Base-by-base conservation (phyloP, 2,888 invertebrate species). In the Pristionchus exspectatus region DNA sequence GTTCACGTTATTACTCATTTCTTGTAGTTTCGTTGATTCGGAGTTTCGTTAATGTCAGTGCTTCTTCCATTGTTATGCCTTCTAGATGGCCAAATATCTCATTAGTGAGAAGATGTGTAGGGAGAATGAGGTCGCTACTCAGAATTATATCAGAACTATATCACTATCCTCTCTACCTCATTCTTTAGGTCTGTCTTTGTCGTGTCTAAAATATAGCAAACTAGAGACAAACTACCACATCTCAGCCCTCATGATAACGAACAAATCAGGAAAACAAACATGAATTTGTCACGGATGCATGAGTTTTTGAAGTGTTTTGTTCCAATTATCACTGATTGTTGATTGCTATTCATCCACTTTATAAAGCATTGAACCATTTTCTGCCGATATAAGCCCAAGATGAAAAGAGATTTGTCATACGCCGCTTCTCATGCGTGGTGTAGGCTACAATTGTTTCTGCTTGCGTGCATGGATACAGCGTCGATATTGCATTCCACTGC, bases 101-200 rank as follows among this genome's bases (percentile, higher is more conserved):
- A 63, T 63, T 63, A 63, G n/a, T 3, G 7, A 59, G 59, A 0
- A 63, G n/a, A 63, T n/a, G 63, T 24, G 7, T n/a, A n/a, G n/a
- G 24, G 0, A n/a, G 63, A 18, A 56, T 56, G 21, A 63, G 63
- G 63, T n/a, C 10, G 10, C 24, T 4, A 24, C 63, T 63, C 5
- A 63, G 63, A 63, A n/a, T n/a, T n/a, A n/a, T 63, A 63, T 63
- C 63, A 63, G 63, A 63, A 24, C n/a, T 63, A 63, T 63, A 63
- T 63, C 63, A 63, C n/a, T n/a, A n/a, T 63, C 9, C 56, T 1
- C 3, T 16, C 56, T 56, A 56, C 21, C 56, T 56, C 56, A 4
- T 5, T 56, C 4, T 56, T 56, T 18, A 56, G 4, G 56, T 18
- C 18, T 56, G 16, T 21, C 21, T 56, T 18, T 21, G 21, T 56